Conservation (phyloP, 2,888 invertebrate genomes). For the Eucera pruinosa region DNA sequence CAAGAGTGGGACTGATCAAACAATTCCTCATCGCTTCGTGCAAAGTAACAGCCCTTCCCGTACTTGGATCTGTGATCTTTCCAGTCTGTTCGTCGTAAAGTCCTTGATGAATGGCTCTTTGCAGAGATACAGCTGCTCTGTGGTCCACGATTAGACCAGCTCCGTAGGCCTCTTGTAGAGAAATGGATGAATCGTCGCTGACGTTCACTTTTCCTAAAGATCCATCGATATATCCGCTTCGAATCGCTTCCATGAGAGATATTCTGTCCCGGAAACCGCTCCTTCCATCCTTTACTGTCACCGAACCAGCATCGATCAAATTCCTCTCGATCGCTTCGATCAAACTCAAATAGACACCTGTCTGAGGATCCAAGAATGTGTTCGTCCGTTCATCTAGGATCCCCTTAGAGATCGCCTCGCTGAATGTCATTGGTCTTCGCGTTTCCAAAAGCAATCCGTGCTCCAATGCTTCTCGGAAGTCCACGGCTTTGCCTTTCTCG, state of each 20-base stretch:
- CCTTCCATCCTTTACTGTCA: slow-evolving; percentile 88
- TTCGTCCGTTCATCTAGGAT: slow-evolving; percentile 92
- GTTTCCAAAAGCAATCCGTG: slow-evolving; percentile 93
- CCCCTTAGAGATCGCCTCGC: slow-evolving; percentile 92
- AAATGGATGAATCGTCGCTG: slow-evolving; percentile 87
- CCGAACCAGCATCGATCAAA: slow-evolving; percentile 93
- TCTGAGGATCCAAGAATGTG: slow-evolving; percentile 92
- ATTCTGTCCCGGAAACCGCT: slow-evolving; percentile 91
- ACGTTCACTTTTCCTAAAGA: slow-evolving; percentile 90
- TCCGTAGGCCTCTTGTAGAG: slow-evolving; percentile 91
- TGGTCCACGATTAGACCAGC: slow-evolving; percentile 92
- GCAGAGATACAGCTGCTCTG: slow-evolving; percentile 92
- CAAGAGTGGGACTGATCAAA: slow-evolving; percentile 91
- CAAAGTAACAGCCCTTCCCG: slow-evolving; percentile 91
- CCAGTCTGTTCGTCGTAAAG: slow-evolving; percentile 92
- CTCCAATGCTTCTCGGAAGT: slow-evolving; percentile 94
- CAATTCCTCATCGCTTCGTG: slow-evolving; percentile 93
- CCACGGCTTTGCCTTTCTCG: slow-evolving; percentile 87
- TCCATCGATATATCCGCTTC: slow-evolving; percentile 90
- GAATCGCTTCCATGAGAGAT: slow-evolving; percentile 91
- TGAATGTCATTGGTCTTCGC: slow-evolving; percentile 91
- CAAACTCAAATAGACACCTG: slow-evolving; percentile 91
- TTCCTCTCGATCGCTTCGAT: slow-evolving; percentile 92
- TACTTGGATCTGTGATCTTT: slow-evolving; percentile 92
- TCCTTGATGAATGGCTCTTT: slow-evolving; percentile 94